Conservation (phyloP, 2,797 vertebrate genomes). For the Tarsius wallacei region DNA sequence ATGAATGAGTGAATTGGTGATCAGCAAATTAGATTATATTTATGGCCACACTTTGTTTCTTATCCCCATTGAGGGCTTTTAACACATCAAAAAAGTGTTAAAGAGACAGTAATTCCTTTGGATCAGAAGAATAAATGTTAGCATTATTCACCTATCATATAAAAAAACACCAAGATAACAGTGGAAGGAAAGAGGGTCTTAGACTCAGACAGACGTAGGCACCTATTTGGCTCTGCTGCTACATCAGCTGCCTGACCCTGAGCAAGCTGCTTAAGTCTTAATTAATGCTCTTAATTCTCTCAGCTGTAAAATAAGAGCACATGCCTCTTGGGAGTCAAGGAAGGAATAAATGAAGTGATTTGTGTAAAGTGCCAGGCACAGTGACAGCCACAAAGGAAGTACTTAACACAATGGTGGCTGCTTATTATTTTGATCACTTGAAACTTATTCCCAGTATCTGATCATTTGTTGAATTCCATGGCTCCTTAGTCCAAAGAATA, state of each 20-base stretch:
- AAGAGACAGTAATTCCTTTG: background rate
- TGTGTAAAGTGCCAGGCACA: background rate
- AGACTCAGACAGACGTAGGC: background rate
- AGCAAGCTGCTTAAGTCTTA: background rate
- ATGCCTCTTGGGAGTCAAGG: background rate
- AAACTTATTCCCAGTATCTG: background rate
- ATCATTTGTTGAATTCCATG: conserved; percentile 12
- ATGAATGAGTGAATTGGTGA: conserved; percentile 36
- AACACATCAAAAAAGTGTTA: background rate
- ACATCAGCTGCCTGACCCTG: background rate
- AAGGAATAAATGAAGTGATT: conserved; percentile 56
- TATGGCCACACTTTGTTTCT: conserved; percentile 26
- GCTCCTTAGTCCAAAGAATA: conserved; percentile 42
- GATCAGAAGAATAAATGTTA: conserved; percentile 15
- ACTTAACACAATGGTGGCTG: conserved; percentile 20
- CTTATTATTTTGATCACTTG: conserved; percentile 44
- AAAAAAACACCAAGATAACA: background rate
- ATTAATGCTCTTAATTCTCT: conserved; percentile 55
- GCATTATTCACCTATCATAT: background rate
- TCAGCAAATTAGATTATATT: background rate
- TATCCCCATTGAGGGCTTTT: background rate
- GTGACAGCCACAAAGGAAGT: background rate
- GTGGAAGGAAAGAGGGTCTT: background rate
- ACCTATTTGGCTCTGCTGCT: background rate
- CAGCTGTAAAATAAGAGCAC: conserved; percentile 15